Percentiles rank a stretch among this genome's conserved stretches.
Evolutionary conservation across 2,113 vertebrate genomes (phyloP).

Genomic region (Mustelus asterias): DNA sequence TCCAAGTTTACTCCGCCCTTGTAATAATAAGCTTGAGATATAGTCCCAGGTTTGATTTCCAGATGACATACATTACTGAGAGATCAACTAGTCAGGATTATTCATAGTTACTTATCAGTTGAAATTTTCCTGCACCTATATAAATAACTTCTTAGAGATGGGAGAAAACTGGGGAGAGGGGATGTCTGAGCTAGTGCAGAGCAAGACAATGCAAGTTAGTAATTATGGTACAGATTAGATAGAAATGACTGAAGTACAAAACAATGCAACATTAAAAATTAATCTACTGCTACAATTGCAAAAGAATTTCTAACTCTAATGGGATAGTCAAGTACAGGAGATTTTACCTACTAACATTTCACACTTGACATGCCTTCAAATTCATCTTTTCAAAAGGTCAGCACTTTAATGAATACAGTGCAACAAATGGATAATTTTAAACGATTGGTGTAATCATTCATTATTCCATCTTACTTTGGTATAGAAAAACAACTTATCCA

Average conservation of each 20-base stretch:
- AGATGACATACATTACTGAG: not conserved
- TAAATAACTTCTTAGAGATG: not conserved
- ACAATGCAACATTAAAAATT: not conserved
- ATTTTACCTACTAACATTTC: not conserved
- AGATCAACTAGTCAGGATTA: not conserved
- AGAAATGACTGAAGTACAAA: not conserved
- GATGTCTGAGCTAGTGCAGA: not conserved
- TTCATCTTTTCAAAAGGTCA: not conserved
- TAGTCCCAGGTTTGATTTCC: not conserved
- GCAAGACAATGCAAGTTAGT: not conserved
- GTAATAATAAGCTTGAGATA: not conserved
- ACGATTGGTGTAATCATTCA: not conserved
- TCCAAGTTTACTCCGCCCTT: not conserved
- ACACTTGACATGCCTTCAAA: not conserved
- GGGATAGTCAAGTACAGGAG: not conserved
- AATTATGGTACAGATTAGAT: not conserved
- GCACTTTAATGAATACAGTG: not conserved
- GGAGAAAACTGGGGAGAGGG: not conserved
- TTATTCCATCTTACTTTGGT: not conserved
- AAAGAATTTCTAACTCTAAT: not conserved
- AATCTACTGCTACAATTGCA: not conserved
- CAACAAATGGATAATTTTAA: not conserved
- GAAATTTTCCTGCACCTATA: not conserved
- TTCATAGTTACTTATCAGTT: not conserved
- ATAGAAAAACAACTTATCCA: not conserved